Base-by-base conservation (phyloP, 2,113 vertebrate species). In the Alectura lathami region DNA sequence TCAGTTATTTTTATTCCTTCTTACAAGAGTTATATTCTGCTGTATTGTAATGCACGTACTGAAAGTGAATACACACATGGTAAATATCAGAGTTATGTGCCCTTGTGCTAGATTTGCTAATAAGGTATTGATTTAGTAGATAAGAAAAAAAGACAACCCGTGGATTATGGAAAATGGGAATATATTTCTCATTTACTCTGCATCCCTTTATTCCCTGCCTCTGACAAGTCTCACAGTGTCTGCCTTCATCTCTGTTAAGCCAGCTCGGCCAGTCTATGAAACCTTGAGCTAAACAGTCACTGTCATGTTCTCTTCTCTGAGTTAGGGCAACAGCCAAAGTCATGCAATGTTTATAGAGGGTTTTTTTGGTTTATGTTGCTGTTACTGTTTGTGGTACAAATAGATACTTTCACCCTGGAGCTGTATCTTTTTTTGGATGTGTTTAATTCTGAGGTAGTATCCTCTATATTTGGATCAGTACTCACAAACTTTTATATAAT, bases 381-480 rank as follows among this genome's bases (percentile, higher is more conserved):
- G 4, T 91, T 91, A 38, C 45, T 83, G 30, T 80, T 83, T 94
- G 43, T 94, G 50, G 64, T 62, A 83, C 56, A 88, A 87, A 78
- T 82, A 84, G 11, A 75, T 85, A 64, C 83, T 89, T 89, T 94
- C 57, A 84, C 50, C 64, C 93, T 90, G 77, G 74, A 89, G 51
- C 57, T 81, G 17, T 54, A 82, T 23, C 30, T 64, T 92, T 90
- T 83, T 94, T 66, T 66, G 32, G 32, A 34, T 76, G 17, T 74
- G 34, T 96, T 90, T 94, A 43, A 47, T 82, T 86, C 54, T 67
- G 60, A 64, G 57, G 29, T 91, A 36, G 7, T 43, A 75, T 66
- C 30, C 17, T 93, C 38, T 87, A 36, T 89, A 75, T 94, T 86
- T 85, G 36, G 36, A 26, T 85, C 63, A 76, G 18, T 40, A 22